These are phyloP conservation scores for Holothuria glaberrima DNA, from an alignment of 35 echinoderm and acorn worm species.

Conservation along the genomic window DNA sequence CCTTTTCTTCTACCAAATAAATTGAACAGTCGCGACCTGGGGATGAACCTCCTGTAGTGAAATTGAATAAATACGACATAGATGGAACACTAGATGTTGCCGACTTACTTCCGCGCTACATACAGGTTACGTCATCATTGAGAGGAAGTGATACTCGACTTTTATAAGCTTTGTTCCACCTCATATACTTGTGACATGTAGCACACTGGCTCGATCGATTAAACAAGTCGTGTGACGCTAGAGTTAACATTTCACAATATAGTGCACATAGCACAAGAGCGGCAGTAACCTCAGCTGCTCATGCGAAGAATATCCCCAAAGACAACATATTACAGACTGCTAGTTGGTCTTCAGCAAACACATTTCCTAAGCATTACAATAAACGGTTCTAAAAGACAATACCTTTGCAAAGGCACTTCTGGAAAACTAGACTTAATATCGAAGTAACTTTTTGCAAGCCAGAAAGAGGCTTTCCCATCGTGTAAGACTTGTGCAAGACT, in stretches of 20 bases:
- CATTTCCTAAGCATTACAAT: too few relatives aligned
- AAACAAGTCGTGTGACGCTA: background rate
- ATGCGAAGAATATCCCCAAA: background rate
- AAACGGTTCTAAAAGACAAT: background rate
- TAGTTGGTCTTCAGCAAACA: background rate
- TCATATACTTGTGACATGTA: too few relatives aligned
- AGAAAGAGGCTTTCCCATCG: too few relatives aligned
- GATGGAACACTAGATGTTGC: background rate
- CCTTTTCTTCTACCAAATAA: background rate
- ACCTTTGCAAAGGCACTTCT: too few relatives aligned
- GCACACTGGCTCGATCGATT: background rate
- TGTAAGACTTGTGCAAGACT: too few relatives aligned
- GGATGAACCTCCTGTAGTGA: background rate
- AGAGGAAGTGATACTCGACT: too few relatives aligned
- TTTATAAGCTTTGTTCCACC: background rate
- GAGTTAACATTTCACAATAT: background rate
- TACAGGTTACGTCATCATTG: too few relatives aligned
- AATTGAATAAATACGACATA: background rate
- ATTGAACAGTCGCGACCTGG: constrained; percentile 13
- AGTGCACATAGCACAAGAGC: too few relatives aligned
- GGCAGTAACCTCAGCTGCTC: background rate
- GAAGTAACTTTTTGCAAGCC: background rate
- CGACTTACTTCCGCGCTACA: background rate
- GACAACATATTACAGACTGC: constrained; percentile 12
- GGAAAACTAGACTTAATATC: background rate